Evolutionary conservation across 2,888 invertebrate genomes (phyloP), one percentile per base, ranked within the genome.

Genomic region (Carabus problematicus): DNA sequence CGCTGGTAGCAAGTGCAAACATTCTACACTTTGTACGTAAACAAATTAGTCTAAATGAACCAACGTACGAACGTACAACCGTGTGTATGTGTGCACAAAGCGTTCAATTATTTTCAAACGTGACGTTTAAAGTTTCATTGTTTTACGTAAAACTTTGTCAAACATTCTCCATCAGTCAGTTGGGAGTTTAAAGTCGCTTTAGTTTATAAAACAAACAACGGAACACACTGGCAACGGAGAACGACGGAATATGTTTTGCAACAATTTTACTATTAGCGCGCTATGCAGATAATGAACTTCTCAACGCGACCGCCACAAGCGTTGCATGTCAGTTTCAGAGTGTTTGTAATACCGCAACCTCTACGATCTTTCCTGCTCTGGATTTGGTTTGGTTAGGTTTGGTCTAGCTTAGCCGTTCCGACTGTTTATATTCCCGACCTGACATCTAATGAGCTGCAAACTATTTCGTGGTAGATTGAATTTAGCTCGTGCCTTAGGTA

Each of bases 401-500:
- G 16, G 55, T 49, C 47, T 52, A 60, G 42, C 52, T 62, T 62
- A 12, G 16, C 40, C 29, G 45, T 18, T 14, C 45, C 12, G n/a
- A 39, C 63, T 52, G 63, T 63, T 63, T 63, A 63, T 63, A 63
- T 63, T 55, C 64, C 39, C 7, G 2, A 29, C 12, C 56, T 56
- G 64, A 18, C 58, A 40, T 45, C 64, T 64, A 64, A 64, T 56
- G 64, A 64, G 56, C 64, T 56, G n/a, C 64, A 55, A 64, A 64
- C 64, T 64, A 64, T 64, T 64, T 64, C 64, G 16, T 56, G 64
- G 43, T 56, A 56, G 64, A 64, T 64, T 64, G 64, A 64, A 64
- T 64, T 64, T 64, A 56, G 64, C 45, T 40, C 18, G n/a, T n/a
- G 45, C 18, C 8, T 45, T 12, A 45, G 63, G 8, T 43, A 43